phyloP scores from a whole-genome alignment of 2,888 invertebrate genomes.

The Coelopa pilipes region DNA sequence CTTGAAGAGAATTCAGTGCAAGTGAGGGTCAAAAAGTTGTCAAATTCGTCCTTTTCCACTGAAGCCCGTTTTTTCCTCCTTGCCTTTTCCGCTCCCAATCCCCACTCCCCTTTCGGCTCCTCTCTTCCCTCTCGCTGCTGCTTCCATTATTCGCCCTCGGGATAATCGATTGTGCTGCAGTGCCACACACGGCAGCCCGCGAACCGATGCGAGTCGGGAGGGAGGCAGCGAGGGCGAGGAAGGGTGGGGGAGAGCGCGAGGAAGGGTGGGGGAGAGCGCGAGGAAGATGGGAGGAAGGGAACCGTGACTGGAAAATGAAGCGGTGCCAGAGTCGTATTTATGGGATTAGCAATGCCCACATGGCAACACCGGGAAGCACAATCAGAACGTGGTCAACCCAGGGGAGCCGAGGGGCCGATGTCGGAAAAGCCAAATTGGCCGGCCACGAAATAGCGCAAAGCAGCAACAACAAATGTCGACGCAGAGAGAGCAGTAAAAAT shows the following conservation, averaged over 20 bases:
- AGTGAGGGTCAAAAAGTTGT: no score
- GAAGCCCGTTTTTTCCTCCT: no score
- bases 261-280: neutral
- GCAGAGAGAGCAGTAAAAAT: neutral
- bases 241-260: neutral
- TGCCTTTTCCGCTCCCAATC: no score
- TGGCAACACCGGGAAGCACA: slow-evolving; percentile 35
- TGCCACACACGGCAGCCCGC: slow-evolving; percentile 13
- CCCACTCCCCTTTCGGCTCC: no score
- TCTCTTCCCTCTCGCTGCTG: no score
- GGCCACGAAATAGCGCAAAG: slow-evolving; percentile 21
- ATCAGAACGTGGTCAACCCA: slow-evolving; percentile 27
- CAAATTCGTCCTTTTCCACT: no score
- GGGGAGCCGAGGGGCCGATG: neutral
- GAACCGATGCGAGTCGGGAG: neutral
- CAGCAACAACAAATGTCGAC: neutral
- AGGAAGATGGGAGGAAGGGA: neutral
- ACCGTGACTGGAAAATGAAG: slow-evolving; percentile 32
- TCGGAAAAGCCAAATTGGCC: slow-evolving; percentile 27
- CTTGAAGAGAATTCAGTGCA: no score
- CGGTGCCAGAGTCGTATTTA: slow-evolving; percentile 36
- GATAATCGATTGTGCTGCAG: slow-evolving; percentile 36
- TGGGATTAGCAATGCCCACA: slow-evolving; percentile 38
- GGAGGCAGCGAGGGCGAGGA: neutral
- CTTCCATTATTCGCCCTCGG: slow-evolving; percentile 1